These are phyloP conservation scores for Drosophila ercepeae DNA, from an alignment of 1,140 invertebrate species.

Conservation along the genomic window DNA sequence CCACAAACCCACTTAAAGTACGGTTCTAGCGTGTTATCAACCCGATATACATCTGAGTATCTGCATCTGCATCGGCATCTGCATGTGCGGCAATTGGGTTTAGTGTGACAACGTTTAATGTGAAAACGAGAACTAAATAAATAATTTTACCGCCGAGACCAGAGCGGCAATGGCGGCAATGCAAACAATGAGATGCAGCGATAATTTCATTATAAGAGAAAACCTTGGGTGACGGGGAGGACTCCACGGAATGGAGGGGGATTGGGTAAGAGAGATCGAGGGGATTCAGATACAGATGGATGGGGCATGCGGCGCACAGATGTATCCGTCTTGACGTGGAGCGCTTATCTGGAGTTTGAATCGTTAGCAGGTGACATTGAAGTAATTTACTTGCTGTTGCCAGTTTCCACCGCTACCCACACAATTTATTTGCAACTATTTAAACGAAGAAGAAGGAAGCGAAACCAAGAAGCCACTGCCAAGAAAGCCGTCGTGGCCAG, in stretches of 20 bases:
- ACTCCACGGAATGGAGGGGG: not conserved
- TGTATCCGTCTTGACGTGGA: conserved; percentile 64
- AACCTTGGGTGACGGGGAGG: conserved; percentile 44
- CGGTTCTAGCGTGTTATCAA: conserved; percentile 25
- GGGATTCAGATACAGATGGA: conserved; percentile 23
- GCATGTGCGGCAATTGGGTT: conserved; percentile 64
- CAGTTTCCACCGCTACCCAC: conserved; percentile 72
- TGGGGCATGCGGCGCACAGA: conserved; percentile 23
- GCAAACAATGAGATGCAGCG: conserved; percentile 77
- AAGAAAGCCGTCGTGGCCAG: conserved; percentile 19
- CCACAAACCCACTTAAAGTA: conserved; percentile 77
- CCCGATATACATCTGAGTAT: conserved; percentile 18
- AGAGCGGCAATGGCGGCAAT: not conserved
- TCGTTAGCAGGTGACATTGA: conserved; percentile 81
- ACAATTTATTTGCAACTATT: conserved; percentile 82
- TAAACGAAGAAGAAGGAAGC: conserved; percentile 58
- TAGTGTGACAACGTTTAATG: conserved; percentile 81
- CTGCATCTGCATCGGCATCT: conserved; percentile 45
- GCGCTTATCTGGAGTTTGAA: conserved; percentile 74
- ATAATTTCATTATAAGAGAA: conserved; percentile 81
- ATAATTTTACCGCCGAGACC: conserved; percentile 63
- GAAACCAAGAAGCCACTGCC: conserved; percentile 18
- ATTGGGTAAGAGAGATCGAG: not conserved
- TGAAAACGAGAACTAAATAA: conserved; percentile 81
- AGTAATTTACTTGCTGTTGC: conserved; percentile 80